Evolutionary conservation across 2,888 invertebrate genomes (phyloP), one percentile per base, ranked within the genome.

Genomic region (Ichneumoninae sp.): DNA sequence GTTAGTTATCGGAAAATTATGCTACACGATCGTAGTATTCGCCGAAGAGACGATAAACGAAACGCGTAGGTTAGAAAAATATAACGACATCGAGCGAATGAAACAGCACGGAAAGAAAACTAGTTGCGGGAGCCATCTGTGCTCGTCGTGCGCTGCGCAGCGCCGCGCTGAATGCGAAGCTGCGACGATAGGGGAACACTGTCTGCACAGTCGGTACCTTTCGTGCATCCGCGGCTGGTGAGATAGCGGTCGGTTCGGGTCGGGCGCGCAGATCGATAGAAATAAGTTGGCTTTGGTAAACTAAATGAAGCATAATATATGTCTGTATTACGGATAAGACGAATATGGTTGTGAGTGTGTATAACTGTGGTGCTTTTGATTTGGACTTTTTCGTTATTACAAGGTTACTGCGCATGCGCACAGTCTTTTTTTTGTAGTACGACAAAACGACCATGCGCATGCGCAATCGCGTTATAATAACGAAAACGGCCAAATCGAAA

Each of bases 51-150:
- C 26, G 52, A 26, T 40, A 69, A 19, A 13, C 13, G 54, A 13
- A 30, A 54, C 26, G 44, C 44, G 26, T 60, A 16, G 44, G 57
- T 68, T 77, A 44, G 40, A 69, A 44, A 16, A 30, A 13, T 19
- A n/a, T 16, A 70, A 19, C 30, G 69, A 52, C n/a, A 10, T 33
- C 52, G 33, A 26, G 1, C 4, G 16, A 7, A 52, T 13, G 26
- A 30, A 47, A n/a, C 10, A 47, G 16, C n/a, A n/a, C 16, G 16
- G 19, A 30, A 70, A 22, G 50, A 70, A 50, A 33, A 70, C 16
- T 70, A 22, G 16, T n/a, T n/a, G 30, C 30, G 13, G 30, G 52
- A 47, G 69, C 69, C 50, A 70, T 70, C 69, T 70, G 47, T 50
- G 52, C 3, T 8, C 52, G 33, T 13, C 16, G n/a, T 13, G 47